phyloP scores from a whole-genome alignment of 2,113 vertebrate genomes.

The Cinclus mexicanus region DNA sequence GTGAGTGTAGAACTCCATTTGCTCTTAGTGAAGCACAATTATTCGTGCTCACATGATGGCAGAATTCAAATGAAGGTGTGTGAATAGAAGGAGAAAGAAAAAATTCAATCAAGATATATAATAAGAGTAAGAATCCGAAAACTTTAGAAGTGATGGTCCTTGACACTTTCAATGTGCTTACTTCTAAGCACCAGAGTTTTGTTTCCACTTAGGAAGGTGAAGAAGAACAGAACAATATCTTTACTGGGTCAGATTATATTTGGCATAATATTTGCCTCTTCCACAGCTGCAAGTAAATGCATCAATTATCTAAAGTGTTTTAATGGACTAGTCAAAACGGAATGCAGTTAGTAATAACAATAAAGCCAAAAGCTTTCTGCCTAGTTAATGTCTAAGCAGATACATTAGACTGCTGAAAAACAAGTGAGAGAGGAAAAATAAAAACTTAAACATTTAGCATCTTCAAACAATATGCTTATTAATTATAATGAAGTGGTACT shows the following conservation, averaged over 20 bases:
- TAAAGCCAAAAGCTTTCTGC: neutral
- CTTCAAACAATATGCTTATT: slow-evolving; percentile 39
- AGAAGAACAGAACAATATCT: neutral
- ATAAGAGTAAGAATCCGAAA: neutral
- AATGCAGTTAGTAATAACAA: neutral
- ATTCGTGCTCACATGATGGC: neutral
- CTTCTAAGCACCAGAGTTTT: neutral
- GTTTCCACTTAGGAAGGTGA: neutral
- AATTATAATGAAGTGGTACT: slow-evolving; percentile 24
- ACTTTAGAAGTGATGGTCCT: neutral
- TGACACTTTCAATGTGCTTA: neutral
- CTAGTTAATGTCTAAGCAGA: neutral
- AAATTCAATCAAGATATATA: neutral
- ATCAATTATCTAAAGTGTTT: neutral
- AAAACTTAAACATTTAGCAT: neutral
- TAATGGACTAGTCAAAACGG: slow-evolving; percentile 6
- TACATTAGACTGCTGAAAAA: neutral
- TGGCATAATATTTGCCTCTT: neutral
- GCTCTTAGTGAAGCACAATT: neutral
- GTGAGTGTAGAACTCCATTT: neutral
- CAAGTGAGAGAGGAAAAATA: neutral
- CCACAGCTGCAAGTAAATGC: neutral
- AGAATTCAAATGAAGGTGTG: neutral
- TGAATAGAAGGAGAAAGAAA: neutral
- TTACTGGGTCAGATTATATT: neutral